Evolutionary conservation across 2,888 invertebrate genomes (phyloP), one percentile per base, ranked within the genome.

Genomic region (Zaprionus lineosus): DNA sequence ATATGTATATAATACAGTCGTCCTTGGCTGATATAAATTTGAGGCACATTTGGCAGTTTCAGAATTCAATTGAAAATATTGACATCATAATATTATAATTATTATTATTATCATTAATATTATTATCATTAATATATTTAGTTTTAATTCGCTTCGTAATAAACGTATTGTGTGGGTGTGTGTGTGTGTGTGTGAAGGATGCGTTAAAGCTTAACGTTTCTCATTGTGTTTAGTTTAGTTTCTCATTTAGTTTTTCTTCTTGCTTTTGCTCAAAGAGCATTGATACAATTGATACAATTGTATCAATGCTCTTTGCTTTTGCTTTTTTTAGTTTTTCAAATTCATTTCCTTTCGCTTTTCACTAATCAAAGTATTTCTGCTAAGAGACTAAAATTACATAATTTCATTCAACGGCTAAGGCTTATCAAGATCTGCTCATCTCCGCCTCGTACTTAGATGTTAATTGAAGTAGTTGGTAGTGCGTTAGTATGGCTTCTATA

Each of bases 341-440:
- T 48, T 41, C 15, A 56, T 52, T 57, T 14, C 51, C 21, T 31
- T 53, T 43, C 52, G 15, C 39, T 59, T 60, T 77, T 60, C 31
- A 68, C 78, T 78, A 83, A 76, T 72, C 76, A 85, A 59, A 75
- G 65, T 83, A 81, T 84, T 84, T 86, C 77, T 63, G 69, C 81
- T 79, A 79, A 61, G 73, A 61, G 63, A 85, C 85, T 83, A 86
- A 85, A 71, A 82, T 77, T 82, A 82, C 61, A 71, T 86, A 83
- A 79, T 85, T 86, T 78, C 76, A 70, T 83, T 77, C 71, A 83
- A 86, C 75, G 59, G 64, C 76, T 82, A 79, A 63, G 56, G 52
- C 57, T 67, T 51, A 73, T 46, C 60, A 55, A 50, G 60, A 72
- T 75, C 68, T 64, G 69, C 69, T 76, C 73, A 55, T 66, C 41